phyloP scores from a whole-genome alignment of 2,797 vertebrate genomes.

The Anguilla megastoma region DNA sequence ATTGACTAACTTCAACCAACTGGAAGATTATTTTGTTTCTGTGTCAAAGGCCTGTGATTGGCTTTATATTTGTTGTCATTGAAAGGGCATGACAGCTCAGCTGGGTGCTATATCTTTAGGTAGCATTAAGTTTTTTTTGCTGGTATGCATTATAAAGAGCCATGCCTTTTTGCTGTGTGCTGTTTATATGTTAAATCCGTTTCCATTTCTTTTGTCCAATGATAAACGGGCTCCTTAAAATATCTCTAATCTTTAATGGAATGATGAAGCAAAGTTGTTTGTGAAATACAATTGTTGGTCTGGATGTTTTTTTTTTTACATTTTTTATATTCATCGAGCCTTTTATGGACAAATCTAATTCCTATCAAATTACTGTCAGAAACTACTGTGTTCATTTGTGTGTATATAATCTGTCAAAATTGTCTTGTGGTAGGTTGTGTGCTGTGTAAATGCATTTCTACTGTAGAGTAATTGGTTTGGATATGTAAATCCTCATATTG shows the following conservation, averaged over 20 bases:
- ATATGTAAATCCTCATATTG: not conserved
- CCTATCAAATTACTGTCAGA: not conserved
- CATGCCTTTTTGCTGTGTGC: not conserved
- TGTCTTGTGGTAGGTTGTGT: not conserved
- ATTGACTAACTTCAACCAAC: constrained; percentile 7
- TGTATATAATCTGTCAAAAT: not conserved
- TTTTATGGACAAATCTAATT: not conserved
- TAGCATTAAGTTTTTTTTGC: not conserved
- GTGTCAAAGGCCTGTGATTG: constrained; percentile 13
- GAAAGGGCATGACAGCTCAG: not conserved
- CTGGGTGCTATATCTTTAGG: not conserved
- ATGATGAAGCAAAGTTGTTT: not conserved
- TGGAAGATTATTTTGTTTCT: constrained; percentile 14
- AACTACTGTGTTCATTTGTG: not conserved
- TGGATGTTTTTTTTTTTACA: not conserved
- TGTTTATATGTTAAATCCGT: not conserved
- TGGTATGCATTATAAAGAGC: not conserved
- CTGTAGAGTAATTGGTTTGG: not conserved
- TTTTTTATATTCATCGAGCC: not conserved
- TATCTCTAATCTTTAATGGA: not conserved
- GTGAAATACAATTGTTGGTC: not conserved
- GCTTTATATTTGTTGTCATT: constrained; percentile 47
- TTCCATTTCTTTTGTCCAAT: not conserved
- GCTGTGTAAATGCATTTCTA: not conserved
- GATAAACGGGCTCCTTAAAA: not conserved